These are phyloP conservation scores for Cryptocephalus primarius DNA, from an alignment of 2,888 invertebrate species.

Conservation along the genomic window DNA sequence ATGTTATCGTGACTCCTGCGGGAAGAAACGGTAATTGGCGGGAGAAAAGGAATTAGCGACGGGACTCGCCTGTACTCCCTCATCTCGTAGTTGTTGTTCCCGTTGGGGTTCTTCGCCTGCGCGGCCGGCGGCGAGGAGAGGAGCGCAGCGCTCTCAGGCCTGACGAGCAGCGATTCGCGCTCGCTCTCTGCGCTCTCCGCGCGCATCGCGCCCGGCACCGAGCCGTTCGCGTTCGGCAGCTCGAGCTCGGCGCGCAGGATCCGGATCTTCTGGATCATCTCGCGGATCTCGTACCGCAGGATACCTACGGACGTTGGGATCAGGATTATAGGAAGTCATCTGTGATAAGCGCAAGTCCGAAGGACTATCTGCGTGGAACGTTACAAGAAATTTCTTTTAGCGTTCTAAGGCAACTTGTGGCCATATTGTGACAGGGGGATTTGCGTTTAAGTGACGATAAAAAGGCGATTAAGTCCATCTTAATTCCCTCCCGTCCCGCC, in stretches of 20 bases:
- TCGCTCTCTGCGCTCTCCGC: constrained; percentile 42
- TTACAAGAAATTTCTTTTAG: too few relatives aligned
- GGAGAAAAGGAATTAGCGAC: too few relatives aligned
- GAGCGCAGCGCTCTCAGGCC: constrained; percentile 40
- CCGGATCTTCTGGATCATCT: constrained; percentile 86
- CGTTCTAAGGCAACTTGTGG: too few relatives aligned
- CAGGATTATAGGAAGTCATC: too few relatives aligned
- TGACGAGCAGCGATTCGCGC: constrained; percentile 45
- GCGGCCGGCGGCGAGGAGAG: constrained; percentile 30
- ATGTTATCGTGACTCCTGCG: constrained; percentile 42
- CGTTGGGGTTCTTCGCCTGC: constrained; percentile 52
- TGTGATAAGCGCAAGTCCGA: too few relatives aligned
- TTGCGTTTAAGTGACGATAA: too few relatives aligned
- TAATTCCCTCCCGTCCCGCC: too few relatives aligned
- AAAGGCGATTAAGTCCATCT: too few relatives aligned
- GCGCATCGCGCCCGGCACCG: constrained; percentile 41
- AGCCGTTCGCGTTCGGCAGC: constrained; percentile 46
- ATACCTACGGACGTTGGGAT: constrained; percentile 12
- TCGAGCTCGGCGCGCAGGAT: constrained; percentile 60
- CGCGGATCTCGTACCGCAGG: constrained; percentile 69
- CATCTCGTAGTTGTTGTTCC: constrained; percentile 72
- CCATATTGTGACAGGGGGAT: too few relatives aligned
- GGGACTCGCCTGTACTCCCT: constrained; percentile 47
- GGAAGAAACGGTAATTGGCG: not conserved
- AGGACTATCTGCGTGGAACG: too few relatives aligned